Conservation (phyloP, 1,140 invertebrate species). For the Lepidurus arcticus region DNA sequence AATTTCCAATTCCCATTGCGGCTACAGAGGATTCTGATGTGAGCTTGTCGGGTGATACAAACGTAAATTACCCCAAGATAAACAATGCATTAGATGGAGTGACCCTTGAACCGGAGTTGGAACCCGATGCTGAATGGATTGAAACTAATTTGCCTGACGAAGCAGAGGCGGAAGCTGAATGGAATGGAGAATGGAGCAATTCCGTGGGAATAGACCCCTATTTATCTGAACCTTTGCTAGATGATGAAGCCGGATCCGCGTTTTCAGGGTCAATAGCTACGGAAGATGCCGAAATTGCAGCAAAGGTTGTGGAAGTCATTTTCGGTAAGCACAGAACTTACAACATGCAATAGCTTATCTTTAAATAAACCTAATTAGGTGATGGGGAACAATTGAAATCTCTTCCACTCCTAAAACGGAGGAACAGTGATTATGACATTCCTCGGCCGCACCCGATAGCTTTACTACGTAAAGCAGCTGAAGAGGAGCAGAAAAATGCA, state of each 20-base stretch:
- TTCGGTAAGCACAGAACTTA: not conserved
- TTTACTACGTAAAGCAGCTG: not conserved
- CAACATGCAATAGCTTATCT: not conserved
- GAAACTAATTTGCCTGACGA: not conserved
- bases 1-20: not conserved
- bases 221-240: not conserved
- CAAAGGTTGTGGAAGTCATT: conserved; percentile 1
- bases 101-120: not conserved
- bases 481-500: not conserved
- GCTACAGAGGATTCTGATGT: not conserved
- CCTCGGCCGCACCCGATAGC: not conserved
- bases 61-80: not conserved
- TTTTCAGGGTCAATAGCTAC: not conserved
- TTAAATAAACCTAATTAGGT: not conserved
- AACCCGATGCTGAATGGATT: not conserved
- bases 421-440: not conserved
- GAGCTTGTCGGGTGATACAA: not conserved
- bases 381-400: not conserved
- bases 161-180: not conserved
- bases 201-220: not conserved
- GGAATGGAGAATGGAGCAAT: not conserved
- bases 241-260: not conserved
- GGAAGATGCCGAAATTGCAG: not conserved
- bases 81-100: not conserved
- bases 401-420: not conserved